Evolutionary conservation across 2,797 vertebrate species (phyloP), one percentile per base, ranked within the genome.

Genomic region (Cuculus canorus): DNA sequence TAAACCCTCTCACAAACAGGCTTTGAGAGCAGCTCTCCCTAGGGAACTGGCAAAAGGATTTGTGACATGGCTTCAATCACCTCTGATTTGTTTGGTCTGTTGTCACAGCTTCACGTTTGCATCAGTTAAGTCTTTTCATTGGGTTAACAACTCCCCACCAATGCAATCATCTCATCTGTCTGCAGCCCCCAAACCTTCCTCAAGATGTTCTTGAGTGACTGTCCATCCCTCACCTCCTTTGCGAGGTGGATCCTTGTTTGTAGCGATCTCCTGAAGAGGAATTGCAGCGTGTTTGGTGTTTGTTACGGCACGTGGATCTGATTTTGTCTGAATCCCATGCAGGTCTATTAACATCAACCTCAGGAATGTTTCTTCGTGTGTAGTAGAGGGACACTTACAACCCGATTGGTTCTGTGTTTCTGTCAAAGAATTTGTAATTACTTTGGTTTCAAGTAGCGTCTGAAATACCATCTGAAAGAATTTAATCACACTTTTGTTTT

Each of bases 241-340:
- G n/a, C 3, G 2, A 37, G 39, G 11, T 5, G 23, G 17, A 57
- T 56, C 72, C 9, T 5, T 11, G 9, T 9, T 35, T 14, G 17
- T 30, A 4, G 28, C 0, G 16, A 7, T 52, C 30, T 80, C 52
- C 65, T 63, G 3, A 61, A 47, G 50, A 21, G 3, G 28, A 43
- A 21, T 2, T 9, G 17, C 37, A 14, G 37, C 17, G 0, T 35
- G 1, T 71, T 59, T 25, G 56, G 1, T 15, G 54, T 18, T 17
- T n/a, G 68, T 23, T 3, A 28, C 53, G 28, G n/a, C 75, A 21
- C 4, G 4, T 21, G 5, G 50, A 9, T 32, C 25, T 43, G 50
- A 5, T 43, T 53, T 33, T 11, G 13, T 37, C 5, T 24, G 66
- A 52, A 78, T 57, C 57, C 66, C 3, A 19, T 17, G 45, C 12